Evolutionary conservation across 2,797 vertebrate genomes (phyloP).

Genomic region (Poeciliopsis gracilis): DNA sequence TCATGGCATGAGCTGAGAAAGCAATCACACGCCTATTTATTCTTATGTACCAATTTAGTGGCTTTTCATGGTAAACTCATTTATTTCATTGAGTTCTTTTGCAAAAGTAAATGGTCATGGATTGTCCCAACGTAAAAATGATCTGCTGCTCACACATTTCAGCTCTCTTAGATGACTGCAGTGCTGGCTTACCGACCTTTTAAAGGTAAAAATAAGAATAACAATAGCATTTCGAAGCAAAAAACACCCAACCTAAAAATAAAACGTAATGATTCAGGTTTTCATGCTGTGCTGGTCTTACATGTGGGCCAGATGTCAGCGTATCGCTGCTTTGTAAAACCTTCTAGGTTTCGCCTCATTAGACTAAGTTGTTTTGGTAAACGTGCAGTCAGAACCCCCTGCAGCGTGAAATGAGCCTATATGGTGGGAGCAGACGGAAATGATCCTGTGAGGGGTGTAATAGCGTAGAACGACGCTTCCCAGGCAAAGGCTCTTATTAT

Average conservation of each 20-base stretch:
- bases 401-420: constrained; percentile 67
- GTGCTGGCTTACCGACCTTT: background rate
- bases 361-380: constrained; percentile 73
- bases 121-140: background rate
- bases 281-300: background rate
- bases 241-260: background rate
- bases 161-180: background rate
- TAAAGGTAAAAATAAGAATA: background rate
- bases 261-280: constrained; percentile 2
- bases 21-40: background rate
- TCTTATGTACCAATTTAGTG: background rate
- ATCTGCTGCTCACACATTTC: background rate
- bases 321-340: constrained; percentile 38
- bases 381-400: constrained; percentile 58
- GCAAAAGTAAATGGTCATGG: background rate
- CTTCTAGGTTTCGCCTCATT: constrained; percentile 63
- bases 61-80: background rate
- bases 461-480: constrained; percentile 63
- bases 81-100: background rate
- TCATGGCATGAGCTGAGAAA: background rate
- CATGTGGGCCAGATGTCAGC: constrained; percentile 46
- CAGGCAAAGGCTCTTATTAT: constrained; percentile 55
- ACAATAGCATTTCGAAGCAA: background rate
- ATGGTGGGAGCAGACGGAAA: constrained; percentile 56
- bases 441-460: constrained; percentile 67